A percentile compares a stretch with the other conserved stretches of the same genome.
Conservation (phyloP, 2,888 invertebrate genomes). For the Heteromurus nitidus region DNA sequence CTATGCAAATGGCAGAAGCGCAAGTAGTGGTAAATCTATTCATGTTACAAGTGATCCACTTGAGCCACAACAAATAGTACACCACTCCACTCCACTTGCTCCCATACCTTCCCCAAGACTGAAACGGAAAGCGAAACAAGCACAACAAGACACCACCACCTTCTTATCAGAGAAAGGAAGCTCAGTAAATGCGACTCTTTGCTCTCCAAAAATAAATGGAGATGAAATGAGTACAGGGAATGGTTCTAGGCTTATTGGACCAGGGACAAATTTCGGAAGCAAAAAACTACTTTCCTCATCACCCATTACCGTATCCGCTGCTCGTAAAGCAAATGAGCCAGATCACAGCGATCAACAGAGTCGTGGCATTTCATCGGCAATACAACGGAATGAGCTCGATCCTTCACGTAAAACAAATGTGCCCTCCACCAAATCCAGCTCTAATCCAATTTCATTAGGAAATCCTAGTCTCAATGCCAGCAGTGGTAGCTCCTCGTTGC, state of each 20-base stretch:
- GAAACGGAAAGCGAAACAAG: conserved; percentile 66
- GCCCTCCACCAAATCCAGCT: conserved; percentile 46
- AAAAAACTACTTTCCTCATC: conserved; percentile 30
- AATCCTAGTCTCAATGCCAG: conserved; percentile 46
- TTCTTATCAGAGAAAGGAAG: conserved; percentile 2
- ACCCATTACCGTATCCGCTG: background rate
- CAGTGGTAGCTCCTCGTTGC: background rate
- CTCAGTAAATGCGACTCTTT: conserved; percentile 43
- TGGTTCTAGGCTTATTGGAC: conserved; percentile 57
- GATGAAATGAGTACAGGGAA: conserved; percentile 66
- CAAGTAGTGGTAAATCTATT: conserved; percentile 35
- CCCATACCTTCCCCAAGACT: conserved; percentile 70
- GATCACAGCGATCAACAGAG: conserved; percentile 41
- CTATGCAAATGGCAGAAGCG: conserved; percentile 54
- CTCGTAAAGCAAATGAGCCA: conserved; percentile 61
- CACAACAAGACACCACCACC: conserved; percentile 1
- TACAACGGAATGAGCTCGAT: conserved; percentile 19
- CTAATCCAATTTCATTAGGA: conserved; percentile 64
- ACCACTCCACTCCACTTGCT: conserved; percentile 47
- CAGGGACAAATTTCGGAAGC: conserved; percentile 66
- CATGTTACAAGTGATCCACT: conserved; percentile 47
- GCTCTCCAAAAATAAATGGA: conserved; percentile 71
- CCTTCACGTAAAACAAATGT: conserved; percentile 10
- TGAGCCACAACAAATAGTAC: conserved; percentile 52
- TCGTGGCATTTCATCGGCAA: background rate